Conservation (phyloP, 2,797 vertebrate species). For the Vultur gryphus region DNA sequence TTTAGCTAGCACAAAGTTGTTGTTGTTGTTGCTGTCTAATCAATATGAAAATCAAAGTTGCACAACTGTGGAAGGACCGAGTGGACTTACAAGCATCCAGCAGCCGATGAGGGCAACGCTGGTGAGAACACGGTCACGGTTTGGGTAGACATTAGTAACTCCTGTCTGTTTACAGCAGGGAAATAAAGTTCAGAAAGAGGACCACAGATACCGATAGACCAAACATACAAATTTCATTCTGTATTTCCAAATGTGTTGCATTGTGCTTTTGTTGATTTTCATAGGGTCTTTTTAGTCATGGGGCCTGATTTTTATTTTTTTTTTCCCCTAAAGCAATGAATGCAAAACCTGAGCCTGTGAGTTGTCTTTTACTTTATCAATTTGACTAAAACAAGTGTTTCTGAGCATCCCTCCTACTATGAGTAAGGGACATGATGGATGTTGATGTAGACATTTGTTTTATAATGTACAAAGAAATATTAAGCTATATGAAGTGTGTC, state of each 20-base stretch:
- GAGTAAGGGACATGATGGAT: not conserved
- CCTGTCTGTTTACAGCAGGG: not conserved
- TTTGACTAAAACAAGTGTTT: not conserved
- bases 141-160: not conserved
- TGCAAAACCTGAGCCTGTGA: not conserved
- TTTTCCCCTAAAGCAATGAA: not conserved
- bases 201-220: not conserved
- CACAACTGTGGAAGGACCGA: fast-evolving
- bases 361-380: not conserved
- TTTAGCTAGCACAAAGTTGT: not conserved
- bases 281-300: fast-evolving
- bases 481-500: not conserved
- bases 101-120: fast-evolving
- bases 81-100: not conserved
- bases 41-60: not conserved
- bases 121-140: fast-evolving
- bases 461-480: not conserved
- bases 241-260: not conserved
- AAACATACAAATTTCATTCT: not conserved
- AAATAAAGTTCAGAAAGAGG: not conserved
- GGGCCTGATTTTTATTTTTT: not conserved
- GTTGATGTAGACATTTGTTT: not conserved
- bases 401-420: not conserved
- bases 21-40: not conserved
- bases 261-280: not conserved